Percentiles rank a stretch among this genome's conserved stretches.
These are phyloP conservation scores for Myotis myotis DNA, from an alignment of 2,797 vertebrate species.

Conservation along the genomic window DNA sequence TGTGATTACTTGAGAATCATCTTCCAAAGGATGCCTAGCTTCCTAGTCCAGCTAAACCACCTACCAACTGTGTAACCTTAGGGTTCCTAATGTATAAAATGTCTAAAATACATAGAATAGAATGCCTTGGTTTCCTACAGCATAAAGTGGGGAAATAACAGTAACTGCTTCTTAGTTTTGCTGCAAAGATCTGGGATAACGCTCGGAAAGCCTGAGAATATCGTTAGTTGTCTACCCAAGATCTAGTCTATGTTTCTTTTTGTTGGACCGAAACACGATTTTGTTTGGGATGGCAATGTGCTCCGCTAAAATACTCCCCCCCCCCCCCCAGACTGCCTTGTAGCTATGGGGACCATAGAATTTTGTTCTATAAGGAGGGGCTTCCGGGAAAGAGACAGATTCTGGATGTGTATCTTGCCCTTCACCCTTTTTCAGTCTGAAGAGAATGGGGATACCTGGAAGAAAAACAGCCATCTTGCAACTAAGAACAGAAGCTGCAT, in stretches of 20 bases:
- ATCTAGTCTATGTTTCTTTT: neutral
- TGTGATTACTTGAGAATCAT: neutral
- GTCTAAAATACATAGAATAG: neutral
- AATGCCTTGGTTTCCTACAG: neutral
- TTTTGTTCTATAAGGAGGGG: neutral
- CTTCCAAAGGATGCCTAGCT: neutral
- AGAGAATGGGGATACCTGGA: neutral
- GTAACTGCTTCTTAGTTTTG: neutral
- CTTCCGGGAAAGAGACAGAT: neutral
- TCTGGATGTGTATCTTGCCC: neutral
- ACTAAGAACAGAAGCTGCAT: neutral
- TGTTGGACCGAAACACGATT: constrained; percentile 27
- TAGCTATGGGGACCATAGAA: neutral
- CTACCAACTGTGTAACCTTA: neutral
- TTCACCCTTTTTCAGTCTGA: constrained; percentile 13
- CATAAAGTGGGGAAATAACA: neutral
- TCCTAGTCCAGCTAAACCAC: neutral
- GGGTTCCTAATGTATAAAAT: neutral
- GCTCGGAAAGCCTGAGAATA: neutral
- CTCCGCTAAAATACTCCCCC: neutral
- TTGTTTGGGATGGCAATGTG: neutral
- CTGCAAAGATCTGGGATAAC: neutral
- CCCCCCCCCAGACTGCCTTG: neutral
- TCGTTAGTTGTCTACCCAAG: neutral
- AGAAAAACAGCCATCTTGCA: neutral